Conservation (phyloP, 2,888 invertebrate genomes). For the Euplagia quadripunctaria region DNA sequence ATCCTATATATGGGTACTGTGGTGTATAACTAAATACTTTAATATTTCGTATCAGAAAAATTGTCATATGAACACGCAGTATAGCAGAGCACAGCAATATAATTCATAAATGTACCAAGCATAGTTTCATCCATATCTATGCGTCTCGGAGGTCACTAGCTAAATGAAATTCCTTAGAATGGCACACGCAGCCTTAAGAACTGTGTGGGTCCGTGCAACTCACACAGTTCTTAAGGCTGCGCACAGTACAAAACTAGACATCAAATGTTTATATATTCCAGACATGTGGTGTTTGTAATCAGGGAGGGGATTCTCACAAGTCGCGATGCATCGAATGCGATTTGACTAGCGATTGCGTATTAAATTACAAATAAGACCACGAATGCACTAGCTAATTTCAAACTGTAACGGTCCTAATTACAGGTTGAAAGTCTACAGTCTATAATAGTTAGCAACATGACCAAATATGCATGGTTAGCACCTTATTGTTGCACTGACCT, state of each 20-base stretch:
- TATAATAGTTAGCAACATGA: background rate
- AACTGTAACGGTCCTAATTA: conserved; percentile 18
- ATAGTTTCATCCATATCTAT: no score
- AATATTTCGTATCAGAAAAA: no score
- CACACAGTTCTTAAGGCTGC: conserved; percentile 9
- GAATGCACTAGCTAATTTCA: conserved; percentile 41
- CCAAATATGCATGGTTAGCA: background rate
- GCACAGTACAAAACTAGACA: conserved; percentile 27
- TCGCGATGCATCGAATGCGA: conserved; percentile 63
- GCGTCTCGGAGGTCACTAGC: background rate
- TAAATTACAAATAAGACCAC: conserved; percentile 70
- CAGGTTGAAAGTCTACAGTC: conserved; percentile 21
- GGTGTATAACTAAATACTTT: no score
- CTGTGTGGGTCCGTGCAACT: background rate
- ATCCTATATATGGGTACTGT: no score
- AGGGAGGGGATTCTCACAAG: conserved; percentile 72
- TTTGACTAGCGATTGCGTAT: conserved; percentile 67
- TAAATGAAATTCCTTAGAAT: conserved; percentile 26
- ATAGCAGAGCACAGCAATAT: no score
- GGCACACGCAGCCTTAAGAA: conserved; percentile 8
- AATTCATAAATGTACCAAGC: no score
- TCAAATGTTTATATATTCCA: conserved; percentile 57
- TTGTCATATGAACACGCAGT: no score
- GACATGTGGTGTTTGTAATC: conserved; percentile 65
- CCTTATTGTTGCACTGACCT: background rate